Conservation (phyloP, 1,140 invertebrate species). For the Drosophila rhopaloa region DNA sequence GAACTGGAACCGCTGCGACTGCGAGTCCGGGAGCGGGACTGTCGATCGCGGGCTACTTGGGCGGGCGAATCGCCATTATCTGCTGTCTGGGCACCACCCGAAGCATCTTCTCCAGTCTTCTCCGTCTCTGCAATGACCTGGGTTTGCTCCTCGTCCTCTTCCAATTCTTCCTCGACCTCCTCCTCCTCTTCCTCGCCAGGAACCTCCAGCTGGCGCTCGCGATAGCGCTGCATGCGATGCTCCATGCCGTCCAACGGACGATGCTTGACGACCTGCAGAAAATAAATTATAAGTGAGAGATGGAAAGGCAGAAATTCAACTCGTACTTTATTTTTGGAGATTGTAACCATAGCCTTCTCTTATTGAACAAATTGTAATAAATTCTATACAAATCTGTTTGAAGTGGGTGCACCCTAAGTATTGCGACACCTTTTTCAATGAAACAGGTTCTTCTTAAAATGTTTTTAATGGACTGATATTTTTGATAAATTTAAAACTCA, state of each 20-base stretch:
- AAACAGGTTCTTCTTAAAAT: no score
- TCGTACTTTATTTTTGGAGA: no score
- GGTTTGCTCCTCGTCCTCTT: constrained; percentile 88
- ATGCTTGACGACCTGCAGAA: constrained; percentile 91
- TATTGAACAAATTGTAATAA: no score
- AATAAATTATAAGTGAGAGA: not conserved
- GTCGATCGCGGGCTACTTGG: constrained; percentile 74
- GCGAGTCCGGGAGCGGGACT: constrained; percentile 77
- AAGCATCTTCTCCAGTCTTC: constrained; percentile 51
- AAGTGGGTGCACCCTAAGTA: no score
- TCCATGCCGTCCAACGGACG: constrained; percentile 94
- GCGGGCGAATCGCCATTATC: constrained; percentile 84
- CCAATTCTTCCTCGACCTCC: constrained; percentile 88
- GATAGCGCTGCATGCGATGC: constrained; percentile 93
- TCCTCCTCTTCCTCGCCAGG: constrained; percentile 92
- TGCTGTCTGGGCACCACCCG: constrained; percentile 51
- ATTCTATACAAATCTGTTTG: no score
- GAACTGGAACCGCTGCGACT: constrained; percentile 66
- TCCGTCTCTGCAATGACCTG: constrained; percentile 82
- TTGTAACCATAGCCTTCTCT: no score
- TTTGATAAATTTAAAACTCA: no score
- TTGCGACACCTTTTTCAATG: no score
- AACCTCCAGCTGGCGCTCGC: constrained; percentile 95
- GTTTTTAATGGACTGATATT: no score
- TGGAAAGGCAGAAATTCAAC: not conserved